A percentile compares a stretch with the other conserved stretches of the same genome.
Conservation (phyloP, 92 coral and sea anemone species). For the Scolanthus callimorphus region DNA sequence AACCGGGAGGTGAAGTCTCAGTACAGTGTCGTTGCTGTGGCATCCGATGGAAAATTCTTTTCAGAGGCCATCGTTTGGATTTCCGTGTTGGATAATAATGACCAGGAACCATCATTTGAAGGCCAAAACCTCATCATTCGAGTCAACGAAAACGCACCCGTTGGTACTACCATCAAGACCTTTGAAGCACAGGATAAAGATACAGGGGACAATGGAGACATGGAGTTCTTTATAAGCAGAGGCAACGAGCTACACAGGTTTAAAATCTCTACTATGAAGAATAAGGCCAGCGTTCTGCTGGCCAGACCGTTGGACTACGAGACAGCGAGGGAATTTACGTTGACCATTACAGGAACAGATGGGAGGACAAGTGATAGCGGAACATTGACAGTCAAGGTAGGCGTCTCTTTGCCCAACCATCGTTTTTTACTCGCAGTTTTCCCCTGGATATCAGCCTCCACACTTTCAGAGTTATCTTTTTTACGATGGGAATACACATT, state of each 20-base stretch:
- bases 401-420: too few relatives aligned
- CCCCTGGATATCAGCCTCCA: too few relatives aligned
- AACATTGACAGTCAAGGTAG: conserved; percentile 53
- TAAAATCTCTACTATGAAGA: conserved; percentile 32
- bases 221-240: conserved; percentile 58
- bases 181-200: conserved; percentile 58
- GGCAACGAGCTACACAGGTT: conserved; percentile 68
- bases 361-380: conserved; percentile 38
- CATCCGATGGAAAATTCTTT: conserved; percentile 53
- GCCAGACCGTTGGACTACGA: conserved; percentile 63
- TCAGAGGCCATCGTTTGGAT: conserved; percentile 34
- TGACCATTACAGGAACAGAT: conserved; percentile 51
- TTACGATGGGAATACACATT: too few relatives aligned
- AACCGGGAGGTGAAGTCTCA: conserved; percentile 44
- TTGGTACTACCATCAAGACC: conserved; percentile 32
- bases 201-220: conserved; percentile 36
- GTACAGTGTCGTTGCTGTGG: conserved; percentile 42
- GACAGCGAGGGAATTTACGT: conserved; percentile 34
- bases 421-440: too few relatives aligned
- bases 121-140: conserved; percentile 37
- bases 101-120: conserved; percentile 52
- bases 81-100: conserved; percentile 63
- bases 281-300: conserved; percentile 25
- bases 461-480: too few relatives aligned
- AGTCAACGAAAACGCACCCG: conserved; percentile 58